Evolutionary conservation across 1,140 invertebrate species (phyloP).

Genomic region (Acyrthosiphon pisum): DNA sequence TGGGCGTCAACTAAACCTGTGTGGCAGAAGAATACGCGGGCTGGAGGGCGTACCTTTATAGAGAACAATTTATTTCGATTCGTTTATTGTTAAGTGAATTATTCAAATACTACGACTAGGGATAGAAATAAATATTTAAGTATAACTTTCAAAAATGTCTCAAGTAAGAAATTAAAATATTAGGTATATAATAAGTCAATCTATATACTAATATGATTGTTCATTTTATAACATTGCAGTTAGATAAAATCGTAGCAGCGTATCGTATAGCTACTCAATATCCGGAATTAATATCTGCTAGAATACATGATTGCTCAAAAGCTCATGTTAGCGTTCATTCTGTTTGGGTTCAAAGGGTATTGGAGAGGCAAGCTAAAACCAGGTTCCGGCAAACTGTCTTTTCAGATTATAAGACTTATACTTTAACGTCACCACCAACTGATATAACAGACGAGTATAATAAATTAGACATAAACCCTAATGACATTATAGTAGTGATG

Average conservation of each 20-base stretch:
- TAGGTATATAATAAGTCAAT: background rate
- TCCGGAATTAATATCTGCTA: conserved; percentile 25
- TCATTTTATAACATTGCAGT: background rate
- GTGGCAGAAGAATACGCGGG: no score
- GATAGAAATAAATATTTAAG: background rate
- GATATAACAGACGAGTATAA: conserved; percentile 72
- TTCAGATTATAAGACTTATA: conserved; percentile 65
- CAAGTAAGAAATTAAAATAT: background rate
- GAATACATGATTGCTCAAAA: conserved; percentile 61
- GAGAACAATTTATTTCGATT: background rate
- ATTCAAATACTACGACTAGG: no score
- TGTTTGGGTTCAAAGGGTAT: conserved; percentile 71
- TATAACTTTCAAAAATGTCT: background rate
- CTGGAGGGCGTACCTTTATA: no score
- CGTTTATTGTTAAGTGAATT: background rate
- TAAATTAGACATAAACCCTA: conserved; percentile 58
- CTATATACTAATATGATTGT: background rate
- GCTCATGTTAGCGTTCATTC: conserved; percentile 63
- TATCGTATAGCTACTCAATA: conserved; percentile 26
- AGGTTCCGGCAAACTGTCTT: conserved; percentile 68
- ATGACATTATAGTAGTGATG: no score
- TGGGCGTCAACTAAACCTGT: no score
- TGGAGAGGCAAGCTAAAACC: conserved; percentile 69
- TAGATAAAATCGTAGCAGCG: conserved; percentile 35
- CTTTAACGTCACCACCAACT: conserved; percentile 65